Evolutionary conservation across 2,113 vertebrate species (phyloP), one percentile per base, ranked within the genome.

Genomic region (Cathartes aura): DNA sequence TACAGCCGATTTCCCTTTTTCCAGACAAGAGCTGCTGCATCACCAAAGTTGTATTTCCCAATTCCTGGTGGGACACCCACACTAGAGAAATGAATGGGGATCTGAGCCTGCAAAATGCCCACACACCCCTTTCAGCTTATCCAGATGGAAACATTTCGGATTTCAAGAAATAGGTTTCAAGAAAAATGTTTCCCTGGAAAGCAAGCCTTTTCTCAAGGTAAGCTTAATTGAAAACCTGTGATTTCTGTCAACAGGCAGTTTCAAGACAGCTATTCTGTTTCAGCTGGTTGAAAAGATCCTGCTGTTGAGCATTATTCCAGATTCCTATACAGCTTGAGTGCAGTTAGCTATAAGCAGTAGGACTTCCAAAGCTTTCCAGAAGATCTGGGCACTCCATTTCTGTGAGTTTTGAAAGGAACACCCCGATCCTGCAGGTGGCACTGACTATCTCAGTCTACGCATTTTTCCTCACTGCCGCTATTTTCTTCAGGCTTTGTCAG

Each of bases 211-310:
- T 95, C 88, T 87, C 53, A 94, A 97, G 85, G 90, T 92, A 90
- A 96, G 55, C 67, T 90, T 94, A 96, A 95, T 90, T 92, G 92
- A 93, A 95, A 97, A 90, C 48, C 93, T 94, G 87, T 88, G 71
- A 90, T 88, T 94, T 97, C 85, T 97, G 90, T 96, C 96, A 96
- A 80, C 89, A 85, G 56, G 78, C 74, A 80, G 62, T 89, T 95
- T 95, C 30, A 36, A 86, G 82, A 86, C 75, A 86, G 78, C 62
- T 96, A 72, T 90, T 96, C 85, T 91, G 43, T 90, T 95, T 88
- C 82, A 88, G 40, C 1, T 68, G 53, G 53, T 94, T 95, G 79
- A 92, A 93, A 56, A 95, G 72, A 88, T 80, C 66, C 66, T 75
- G 48, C 87, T 91, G 82, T 64, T 94, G 87, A 96, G 60, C 56